Percentiles rank a stretch among this genome's conserved stretches.
Conservation (phyloP, 2,113 vertebrate genomes). For the Stictonetta naevosa region DNA sequence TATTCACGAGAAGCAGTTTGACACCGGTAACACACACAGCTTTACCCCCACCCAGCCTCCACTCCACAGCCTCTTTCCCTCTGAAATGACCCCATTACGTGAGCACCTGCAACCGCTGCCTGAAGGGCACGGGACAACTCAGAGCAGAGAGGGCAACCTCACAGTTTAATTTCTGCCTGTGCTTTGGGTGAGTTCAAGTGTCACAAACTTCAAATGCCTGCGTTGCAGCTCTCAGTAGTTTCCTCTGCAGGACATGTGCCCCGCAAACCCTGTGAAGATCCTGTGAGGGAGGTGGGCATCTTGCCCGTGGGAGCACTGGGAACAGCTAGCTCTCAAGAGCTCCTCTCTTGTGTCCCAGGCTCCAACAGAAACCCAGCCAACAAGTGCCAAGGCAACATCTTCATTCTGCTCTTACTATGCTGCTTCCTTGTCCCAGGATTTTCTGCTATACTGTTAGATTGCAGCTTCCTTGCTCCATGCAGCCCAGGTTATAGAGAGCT, state of each 20-base stretch:
- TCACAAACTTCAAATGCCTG: background rate
- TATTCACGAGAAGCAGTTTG: background rate
- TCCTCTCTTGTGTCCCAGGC: background rate
- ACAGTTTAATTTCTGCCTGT: background rate
- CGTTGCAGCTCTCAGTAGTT: background rate
- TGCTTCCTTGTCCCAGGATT: background rate
- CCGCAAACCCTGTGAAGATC: background rate
- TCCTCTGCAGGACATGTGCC: accelerated
- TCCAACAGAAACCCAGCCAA: background rate
- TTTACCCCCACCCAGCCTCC: background rate
- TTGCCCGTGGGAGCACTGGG: background rate
- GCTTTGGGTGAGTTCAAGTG: background rate
- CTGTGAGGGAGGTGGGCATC: background rate
- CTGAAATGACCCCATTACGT: accelerated
- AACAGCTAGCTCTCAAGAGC: background rate
- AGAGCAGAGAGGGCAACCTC: background rate
- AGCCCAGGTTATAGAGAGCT: background rate
- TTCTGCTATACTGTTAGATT: background rate
- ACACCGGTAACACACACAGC: background rate
- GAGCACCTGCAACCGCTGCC: accelerated
- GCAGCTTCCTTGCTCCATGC: background rate
- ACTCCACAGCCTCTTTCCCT: background rate
- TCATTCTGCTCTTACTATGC: background rate
- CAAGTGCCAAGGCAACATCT: background rate
- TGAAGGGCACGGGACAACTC: background rate